Conservation (phyloP, 1,140 invertebrate genomes). For the Chlorops oryzae region DNA sequence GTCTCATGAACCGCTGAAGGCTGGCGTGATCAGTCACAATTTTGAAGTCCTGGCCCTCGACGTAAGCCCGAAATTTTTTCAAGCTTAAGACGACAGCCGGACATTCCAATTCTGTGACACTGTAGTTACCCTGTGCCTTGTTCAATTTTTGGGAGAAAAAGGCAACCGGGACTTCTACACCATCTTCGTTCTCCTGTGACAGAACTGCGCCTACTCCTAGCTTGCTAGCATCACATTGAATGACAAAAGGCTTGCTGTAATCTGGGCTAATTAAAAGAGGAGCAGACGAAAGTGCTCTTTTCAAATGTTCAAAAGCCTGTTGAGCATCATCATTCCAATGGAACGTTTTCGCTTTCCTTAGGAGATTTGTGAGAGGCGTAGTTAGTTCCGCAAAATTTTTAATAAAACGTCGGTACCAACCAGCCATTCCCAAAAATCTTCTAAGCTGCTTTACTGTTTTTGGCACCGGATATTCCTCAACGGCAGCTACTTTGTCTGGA, state of each 20-base stretch:
- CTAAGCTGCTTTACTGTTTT: not conserved
- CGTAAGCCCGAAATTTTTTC: too few species aligned
- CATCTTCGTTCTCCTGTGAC: slow-evolving; percentile 24
- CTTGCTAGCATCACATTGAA: slow-evolving; percentile 14
- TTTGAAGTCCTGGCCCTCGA: too few species aligned
- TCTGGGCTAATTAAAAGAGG: not conserved
- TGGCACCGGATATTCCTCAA: not conserved
- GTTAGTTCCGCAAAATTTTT: slow-evolving; percentile 2
- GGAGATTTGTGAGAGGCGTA: slow-evolving; percentile 2
- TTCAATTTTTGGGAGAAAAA: not conserved
- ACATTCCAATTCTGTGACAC: not conserved
- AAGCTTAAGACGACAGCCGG: too few species aligned
- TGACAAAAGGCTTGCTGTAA: not conserved
- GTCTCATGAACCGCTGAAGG: too few species aligned
- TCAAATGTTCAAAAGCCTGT: not conserved
- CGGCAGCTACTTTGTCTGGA: not conserved
- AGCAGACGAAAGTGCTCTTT: not conserved
- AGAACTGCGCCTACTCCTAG: slow-evolving; percentile 37
- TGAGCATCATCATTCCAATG: not conserved
- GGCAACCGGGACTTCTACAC: too few species aligned
- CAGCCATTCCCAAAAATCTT: slow-evolving; percentile 1
- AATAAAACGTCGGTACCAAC: slow-evolving; percentile 9
- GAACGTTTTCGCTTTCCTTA: slow-evolving; percentile 3
- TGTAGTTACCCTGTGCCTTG: not conserved
- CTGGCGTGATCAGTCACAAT: too few species aligned